Evolutionary conservation across 2,888 invertebrate species (phyloP).

Genomic region (Hydriomena furcata): DNA sequence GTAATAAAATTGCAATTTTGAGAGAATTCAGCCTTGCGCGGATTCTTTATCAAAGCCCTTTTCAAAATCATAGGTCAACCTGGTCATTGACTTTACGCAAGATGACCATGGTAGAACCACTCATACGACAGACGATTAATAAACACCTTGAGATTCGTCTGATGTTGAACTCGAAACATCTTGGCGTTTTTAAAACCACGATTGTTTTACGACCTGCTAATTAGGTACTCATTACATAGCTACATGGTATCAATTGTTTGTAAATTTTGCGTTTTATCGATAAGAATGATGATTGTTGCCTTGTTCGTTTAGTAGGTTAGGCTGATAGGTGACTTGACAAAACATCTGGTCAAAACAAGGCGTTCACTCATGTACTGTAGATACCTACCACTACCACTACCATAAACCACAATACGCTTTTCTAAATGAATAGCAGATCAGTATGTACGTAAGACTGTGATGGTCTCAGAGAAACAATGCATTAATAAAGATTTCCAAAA

Average conservation of each 20-base stretch:
- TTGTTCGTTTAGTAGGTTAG: not conserved
- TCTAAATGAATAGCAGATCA: too few species aligned
- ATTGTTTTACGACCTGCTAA: not conserved
- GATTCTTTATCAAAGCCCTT: too few species aligned
- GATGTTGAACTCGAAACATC: not conserved
- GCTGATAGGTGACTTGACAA: not conserved
- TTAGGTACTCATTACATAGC: not conserved
- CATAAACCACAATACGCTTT: too few species aligned
- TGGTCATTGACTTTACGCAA: too few species aligned
- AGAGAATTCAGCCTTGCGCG: too few species aligned
- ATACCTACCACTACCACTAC: too few species aligned
- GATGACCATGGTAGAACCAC: too few species aligned
- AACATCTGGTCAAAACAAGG: not conserved
- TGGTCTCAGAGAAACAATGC: too few species aligned
- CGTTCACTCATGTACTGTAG: not conserved
- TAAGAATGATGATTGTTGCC: constrained; percentile 1
- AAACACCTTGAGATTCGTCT: not conserved
- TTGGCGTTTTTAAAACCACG: not conserved
- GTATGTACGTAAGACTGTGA: too few species aligned
- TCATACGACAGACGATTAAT: not conserved
- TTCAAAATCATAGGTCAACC: too few species aligned
- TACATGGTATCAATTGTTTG: not conserved
- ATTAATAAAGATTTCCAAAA: too few species aligned
- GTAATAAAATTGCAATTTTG: too few species aligned
- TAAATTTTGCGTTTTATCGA: not conserved